Evolutionary conservation across 2,888 invertebrate genomes (phyloP).

Genomic region (Operophtera brumata): DNA sequence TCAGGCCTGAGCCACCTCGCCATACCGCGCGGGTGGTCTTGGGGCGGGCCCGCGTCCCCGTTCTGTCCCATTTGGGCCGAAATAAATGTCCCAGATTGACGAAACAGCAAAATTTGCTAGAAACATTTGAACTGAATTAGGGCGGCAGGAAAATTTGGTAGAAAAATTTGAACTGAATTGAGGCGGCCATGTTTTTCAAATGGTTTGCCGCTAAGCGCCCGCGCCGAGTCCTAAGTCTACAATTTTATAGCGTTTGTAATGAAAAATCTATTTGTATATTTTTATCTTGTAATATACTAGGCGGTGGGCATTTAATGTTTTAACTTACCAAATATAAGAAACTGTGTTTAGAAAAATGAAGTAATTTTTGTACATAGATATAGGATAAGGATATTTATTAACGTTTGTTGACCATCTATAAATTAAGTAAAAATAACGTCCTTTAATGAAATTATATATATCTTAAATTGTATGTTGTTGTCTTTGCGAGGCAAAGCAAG

Average conservation of each 20-base stretch:
- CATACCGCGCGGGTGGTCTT: slow-evolving; percentile 91
- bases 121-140: no score
- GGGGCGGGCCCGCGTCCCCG: slow-evolving; percentile 89
- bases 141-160: slow-evolving; percentile 19
- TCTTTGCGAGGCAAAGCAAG: slow-evolving; percentile 43
- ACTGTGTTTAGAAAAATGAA: slow-evolving; percentile 2
- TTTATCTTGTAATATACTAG: slow-evolving; percentile 9
- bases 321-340: slow-evolving; percentile 12
- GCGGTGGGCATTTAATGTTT: slow-evolving; percentile 23
- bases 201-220: background rate
- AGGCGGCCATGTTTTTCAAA: slow-evolving; percentile 44
- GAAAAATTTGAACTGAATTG: slow-evolving; percentile 21
- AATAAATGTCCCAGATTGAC: slow-evolving; percentile 74
- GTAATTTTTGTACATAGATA: slow-evolving; percentile 24
- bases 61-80: slow-evolving; percentile 90
- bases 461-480: slow-evolving; percentile 21
- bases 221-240: no score
- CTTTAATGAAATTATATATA: slow-evolving; percentile 15
- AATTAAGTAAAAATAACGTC: slow-evolving; percentile 15
- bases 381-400: slow-evolving; percentile 16
- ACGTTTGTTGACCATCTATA: slow-evolving; percentile 23
- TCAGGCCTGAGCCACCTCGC: slow-evolving; percentile 88
- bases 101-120: slow-evolving; percentile 19
- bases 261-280: no score
- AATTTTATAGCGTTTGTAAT: no score